Evolutionary conservation across 2,113 vertebrate species (phyloP).

Genomic region (Oreochromis spilurus): DNA sequence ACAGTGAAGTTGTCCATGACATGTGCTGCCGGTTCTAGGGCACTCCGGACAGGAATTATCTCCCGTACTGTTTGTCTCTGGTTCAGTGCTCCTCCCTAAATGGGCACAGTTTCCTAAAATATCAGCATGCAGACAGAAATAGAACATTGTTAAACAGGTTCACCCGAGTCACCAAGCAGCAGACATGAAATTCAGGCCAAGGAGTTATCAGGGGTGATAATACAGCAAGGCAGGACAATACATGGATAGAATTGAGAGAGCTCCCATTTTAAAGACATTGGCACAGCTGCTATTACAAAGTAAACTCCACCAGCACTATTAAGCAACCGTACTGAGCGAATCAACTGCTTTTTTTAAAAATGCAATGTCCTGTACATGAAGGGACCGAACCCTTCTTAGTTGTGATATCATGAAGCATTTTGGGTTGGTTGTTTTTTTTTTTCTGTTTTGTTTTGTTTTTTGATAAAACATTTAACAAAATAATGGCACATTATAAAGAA

Average conservation of each 20-base stretch:
- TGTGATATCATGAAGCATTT: constrained; percentile 5
- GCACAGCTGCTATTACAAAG: constrained; percentile 65
- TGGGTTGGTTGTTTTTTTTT: not conserved
- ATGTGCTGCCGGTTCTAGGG: constrained; percentile 34
- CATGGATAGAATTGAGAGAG: constrained; percentile 56
- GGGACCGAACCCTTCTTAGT: constrained; percentile 15
- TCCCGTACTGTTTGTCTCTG: constrained; percentile 27
- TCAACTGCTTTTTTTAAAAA: constrained; percentile 31
- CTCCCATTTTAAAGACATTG: constrained; percentile 64
- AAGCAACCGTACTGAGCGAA: constrained; percentile 54
- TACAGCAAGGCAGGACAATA: constrained; percentile 70
- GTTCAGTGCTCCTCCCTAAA: constrained; percentile 46
- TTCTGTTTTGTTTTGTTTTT: constrained; percentile 11
- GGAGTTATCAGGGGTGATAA: constrained; percentile 59
- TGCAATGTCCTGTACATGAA: constrained; percentile 63
- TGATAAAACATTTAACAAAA: constrained; percentile 43
- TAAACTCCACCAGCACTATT: constrained; percentile 65
- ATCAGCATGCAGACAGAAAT: constrained; percentile 66
- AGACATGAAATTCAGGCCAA: constrained; percentile 68
- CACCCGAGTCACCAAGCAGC: constrained; percentile 59
- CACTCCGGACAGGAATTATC: constrained; percentile 21
- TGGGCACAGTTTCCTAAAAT: constrained; percentile 51
- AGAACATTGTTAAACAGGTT: constrained; percentile 66
- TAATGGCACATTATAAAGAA: constrained; percentile 53
- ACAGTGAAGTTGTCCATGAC: constrained; percentile 13